Conservation (phyloP, 1,140 invertebrate species). For the Lineus longissimus region DNA sequence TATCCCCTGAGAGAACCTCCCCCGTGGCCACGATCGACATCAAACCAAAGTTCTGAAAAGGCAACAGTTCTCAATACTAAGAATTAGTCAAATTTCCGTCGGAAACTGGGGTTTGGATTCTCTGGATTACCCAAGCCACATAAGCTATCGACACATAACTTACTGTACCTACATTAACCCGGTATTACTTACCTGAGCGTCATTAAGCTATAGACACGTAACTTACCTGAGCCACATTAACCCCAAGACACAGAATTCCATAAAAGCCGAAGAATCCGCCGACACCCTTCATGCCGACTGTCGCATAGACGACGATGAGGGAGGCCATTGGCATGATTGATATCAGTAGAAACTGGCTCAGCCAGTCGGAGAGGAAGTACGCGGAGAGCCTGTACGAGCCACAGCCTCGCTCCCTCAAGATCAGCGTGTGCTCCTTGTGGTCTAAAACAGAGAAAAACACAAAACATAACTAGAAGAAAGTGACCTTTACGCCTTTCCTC, state of each 20-base stretch:
- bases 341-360: conserved; percentile 74
- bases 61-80: too few relatives aligned
- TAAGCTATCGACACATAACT: too few relatives aligned
- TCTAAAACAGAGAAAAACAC: conserved; percentile 57
- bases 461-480: background rate
- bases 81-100: too few relatives aligned
- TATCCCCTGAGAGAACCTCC: too few relatives aligned
- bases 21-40: too few relatives aligned
- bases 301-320: conserved; percentile 68
- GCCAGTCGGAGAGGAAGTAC: conserved; percentile 82
- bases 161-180: too few relatives aligned
- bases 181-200: too few relatives aligned
- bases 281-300: conserved; percentile 61
- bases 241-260: conserved; percentile 71
- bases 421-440: conserved; percentile 76
- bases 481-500: too few relatives aligned
- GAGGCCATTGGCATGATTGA: conserved; percentile 65
- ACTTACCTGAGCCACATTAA: conserved; percentile 70
- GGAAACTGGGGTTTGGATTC: too few relatives aligned
- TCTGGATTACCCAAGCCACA: too few relatives aligned
- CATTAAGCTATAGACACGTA: too few relatives aligned
- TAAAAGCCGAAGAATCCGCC: conserved; percentile 68
- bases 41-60: too few relatives aligned
- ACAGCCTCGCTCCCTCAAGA: conserved; percentile 76
- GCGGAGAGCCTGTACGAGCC: conserved; percentile 79